These are phyloP conservation scores for Oreonectes daqikongensis DNA, from an alignment of 2,797 vertebrate genomes.

Conservation along the genomic window DNA sequence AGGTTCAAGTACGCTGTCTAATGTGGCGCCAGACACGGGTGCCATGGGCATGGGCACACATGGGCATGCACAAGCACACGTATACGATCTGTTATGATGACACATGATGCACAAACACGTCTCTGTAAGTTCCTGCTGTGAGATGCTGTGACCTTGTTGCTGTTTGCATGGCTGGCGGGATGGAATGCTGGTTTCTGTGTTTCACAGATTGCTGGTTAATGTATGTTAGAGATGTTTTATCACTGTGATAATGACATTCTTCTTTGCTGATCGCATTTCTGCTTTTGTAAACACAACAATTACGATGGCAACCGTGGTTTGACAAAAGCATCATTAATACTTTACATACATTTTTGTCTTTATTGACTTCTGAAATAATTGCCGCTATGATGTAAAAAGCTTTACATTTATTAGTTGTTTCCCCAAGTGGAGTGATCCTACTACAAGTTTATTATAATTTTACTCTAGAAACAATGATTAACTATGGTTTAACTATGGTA, in stretches of 20 bases:
- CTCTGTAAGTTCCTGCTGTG: conserved; percentile 48
- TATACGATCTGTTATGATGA: conserved; percentile 3
- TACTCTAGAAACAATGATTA: too few species aligned
- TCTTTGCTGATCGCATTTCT: conserved; percentile 56
- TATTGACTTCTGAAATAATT: too few species aligned
- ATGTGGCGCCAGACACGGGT: conserved; percentile 15
- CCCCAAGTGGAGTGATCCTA: too few species aligned
- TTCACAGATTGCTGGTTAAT: conserved; percentile 65
- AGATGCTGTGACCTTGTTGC: conserved; percentile 66
- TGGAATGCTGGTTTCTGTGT: conserved; percentile 48
- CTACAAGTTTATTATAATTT: too few species aligned
- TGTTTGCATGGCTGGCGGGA: conserved; percentile 63
- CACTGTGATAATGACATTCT: conserved; percentile 61
- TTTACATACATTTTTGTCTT: neutral
- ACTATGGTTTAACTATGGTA: too few species aligned
- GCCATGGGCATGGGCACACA: neutral
- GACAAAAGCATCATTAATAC: too few species aligned
- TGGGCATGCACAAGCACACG: conserved; percentile 2
- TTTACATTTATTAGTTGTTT: too few species aligned
- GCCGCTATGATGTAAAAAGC: too few species aligned
- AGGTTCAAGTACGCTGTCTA: conserved; percentile 9
- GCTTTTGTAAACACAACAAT: neutral
- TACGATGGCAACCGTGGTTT: neutral
- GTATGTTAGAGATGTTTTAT: conserved; percentile 59
- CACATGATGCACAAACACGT: conserved; percentile 17